These are phyloP conservation scores for Meganola albula DNA, from an alignment of 2,888 invertebrate species.

Conservation along the genomic window DNA sequence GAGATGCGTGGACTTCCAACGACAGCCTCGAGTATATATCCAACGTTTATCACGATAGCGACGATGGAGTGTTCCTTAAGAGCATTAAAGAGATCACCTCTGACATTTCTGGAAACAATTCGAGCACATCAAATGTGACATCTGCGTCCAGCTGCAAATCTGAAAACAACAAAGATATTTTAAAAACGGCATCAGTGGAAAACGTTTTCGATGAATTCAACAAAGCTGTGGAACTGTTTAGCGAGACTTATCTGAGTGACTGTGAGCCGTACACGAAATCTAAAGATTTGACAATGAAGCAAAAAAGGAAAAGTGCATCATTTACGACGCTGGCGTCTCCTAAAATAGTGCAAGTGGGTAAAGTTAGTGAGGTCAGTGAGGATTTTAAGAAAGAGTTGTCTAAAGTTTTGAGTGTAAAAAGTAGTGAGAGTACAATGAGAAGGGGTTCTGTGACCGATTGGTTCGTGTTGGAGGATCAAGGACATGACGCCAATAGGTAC, in stretches of 20 bases:
- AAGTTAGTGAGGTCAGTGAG: slow-evolving; percentile 58
- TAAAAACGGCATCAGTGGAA: slow-evolving; percentile 56
- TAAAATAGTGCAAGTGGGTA: slow-evolving; percentile 57
- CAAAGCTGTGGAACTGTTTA: slow-evolving; percentile 63
- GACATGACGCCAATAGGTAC: slow-evolving; percentile 48
- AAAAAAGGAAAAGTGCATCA: slow-evolving; percentile 60
- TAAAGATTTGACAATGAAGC: slow-evolving; percentile 31
- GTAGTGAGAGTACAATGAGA: slow-evolving; percentile 35
- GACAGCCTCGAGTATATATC: slow-evolving; percentile 61
- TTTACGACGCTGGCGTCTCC: slow-evolving; percentile 58
- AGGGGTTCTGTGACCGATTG: slow-evolving; percentile 70
- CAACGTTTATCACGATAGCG: slow-evolving; percentile 57
- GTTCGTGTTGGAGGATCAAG: slow-evolving; percentile 62
- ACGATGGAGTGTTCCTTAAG: slow-evolving; percentile 53
- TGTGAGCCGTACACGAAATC: slow-evolving; percentile 63
- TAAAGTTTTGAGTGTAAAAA: slow-evolving; percentile 43
- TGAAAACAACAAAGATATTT: slow-evolving; percentile 38
- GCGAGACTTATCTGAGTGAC: slow-evolving; percentile 66
- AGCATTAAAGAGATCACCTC: slow-evolving; percentile 54
- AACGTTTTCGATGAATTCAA: slow-evolving; percentile 61
- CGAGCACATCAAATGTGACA: slow-evolving; percentile 52
- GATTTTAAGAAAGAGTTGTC: slow-evolving; percentile 60
- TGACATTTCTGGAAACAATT: slow-evolving; percentile 48
- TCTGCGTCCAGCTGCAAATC: slow-evolving; percentile 54
- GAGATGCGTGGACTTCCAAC: slow-evolving; percentile 55